Conservation (phyloP, 2,797 vertebrate genomes). For the Amblyopsis hoosieri region DNA sequence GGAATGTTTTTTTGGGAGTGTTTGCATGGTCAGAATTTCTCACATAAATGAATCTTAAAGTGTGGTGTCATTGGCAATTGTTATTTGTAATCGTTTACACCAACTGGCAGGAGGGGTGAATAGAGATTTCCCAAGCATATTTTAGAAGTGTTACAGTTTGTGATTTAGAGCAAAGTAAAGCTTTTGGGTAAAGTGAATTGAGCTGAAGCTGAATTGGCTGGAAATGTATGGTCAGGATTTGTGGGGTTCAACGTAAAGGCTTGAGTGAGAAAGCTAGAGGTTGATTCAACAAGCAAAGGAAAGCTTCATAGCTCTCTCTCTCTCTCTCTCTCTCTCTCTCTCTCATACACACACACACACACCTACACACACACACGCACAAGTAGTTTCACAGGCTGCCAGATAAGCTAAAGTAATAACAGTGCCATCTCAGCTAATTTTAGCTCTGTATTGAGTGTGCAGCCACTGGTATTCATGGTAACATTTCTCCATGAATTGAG, state of each 20-base stretch:
- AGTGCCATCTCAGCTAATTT: conserved; percentile 77
- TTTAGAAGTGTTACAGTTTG: not conserved
- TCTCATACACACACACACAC: conserved; percentile 9
- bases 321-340: not conserved
- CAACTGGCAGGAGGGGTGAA: not conserved
- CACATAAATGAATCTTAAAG: not conserved
- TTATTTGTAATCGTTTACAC: too few relatives aligned
- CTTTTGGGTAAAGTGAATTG: conserved; percentile 40
- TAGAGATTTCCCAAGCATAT: conserved; percentile 4
- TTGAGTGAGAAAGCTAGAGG: conserved; percentile 46
- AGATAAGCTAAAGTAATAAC: conserved; percentile 79
- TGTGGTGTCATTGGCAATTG: not conserved
- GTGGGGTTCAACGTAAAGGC: conserved; percentile 52
- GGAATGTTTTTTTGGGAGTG: not conserved
- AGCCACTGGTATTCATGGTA: conserved; percentile 70
- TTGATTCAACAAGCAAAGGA: conserved; percentile 54
- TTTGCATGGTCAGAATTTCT: not conserved
- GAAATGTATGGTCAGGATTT: conserved; percentile 52
- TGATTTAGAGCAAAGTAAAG: conserved; percentile 8
- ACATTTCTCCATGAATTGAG: conserved; percentile 65
- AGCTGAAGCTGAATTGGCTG: conserved; percentile 49
- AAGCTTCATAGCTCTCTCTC: conserved; percentile 11
- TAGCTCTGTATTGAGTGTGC: conserved; percentile 74
- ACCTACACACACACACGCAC: conserved; percentile 28
- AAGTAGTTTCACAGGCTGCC: conserved; percentile 65